Evolutionary conservation across 1,140 invertebrate species (phyloP).

Genomic region (Pentalonia nigronervosa): DNA sequence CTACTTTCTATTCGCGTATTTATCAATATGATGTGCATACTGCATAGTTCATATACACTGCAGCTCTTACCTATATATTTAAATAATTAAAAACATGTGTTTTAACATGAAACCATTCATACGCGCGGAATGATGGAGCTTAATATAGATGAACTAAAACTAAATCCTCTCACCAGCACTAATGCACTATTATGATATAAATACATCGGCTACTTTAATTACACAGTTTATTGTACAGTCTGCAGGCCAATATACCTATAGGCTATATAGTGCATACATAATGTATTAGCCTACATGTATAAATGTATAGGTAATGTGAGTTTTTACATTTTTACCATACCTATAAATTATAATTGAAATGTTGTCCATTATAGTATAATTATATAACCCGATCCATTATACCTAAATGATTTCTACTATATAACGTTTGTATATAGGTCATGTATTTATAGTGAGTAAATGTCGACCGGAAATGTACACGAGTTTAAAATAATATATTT

Average conservation of each 20-base stretch:
- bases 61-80: background rate
- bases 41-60: background rate
- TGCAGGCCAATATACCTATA: no score
- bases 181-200: no score
- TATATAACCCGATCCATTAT: background rate
- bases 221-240: no score
- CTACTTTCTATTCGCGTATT: background rate
- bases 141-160: no score
- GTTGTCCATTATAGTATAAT: background rate
- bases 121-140: no score
- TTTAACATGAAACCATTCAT: no score
- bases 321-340: background rate
- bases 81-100: background rate
- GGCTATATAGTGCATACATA: no score
- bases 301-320: background rate
- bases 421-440: background rate
- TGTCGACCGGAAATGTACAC: background rate
- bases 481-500: background rate
- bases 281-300: no score
- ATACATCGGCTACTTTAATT: no score
- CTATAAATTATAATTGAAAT: background rate
- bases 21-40: no score
- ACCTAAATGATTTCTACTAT: background rate
- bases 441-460: background rate
- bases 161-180: no score